Evolutionary conservation across 2,797 vertebrate genomes (phyloP).

Genomic region (Rhinichthys osculus): DNA sequence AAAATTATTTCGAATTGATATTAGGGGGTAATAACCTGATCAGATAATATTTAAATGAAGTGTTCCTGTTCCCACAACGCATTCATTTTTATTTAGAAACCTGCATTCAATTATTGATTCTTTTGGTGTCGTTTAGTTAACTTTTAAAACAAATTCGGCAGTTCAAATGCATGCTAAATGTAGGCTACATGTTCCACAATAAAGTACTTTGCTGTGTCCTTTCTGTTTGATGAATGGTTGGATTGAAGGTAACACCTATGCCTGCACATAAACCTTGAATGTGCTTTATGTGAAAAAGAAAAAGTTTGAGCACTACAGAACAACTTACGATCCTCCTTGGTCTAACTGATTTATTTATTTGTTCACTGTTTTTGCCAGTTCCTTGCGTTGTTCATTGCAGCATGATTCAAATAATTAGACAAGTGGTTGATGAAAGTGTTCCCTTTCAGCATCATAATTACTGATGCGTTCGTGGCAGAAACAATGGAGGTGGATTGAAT

Average conservation of each 20-base stretch:
- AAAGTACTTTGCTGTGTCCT: not conserved
- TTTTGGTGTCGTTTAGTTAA: not conserved
- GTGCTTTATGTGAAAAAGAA: too few species aligned
- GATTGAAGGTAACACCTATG: not conserved
- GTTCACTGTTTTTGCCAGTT: not conserved
- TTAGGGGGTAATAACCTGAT: not conserved
- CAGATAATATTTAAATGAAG: not conserved
- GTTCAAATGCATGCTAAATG: not conserved
- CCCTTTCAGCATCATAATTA: slow-evolving; percentile 9
- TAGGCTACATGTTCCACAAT: not conserved
- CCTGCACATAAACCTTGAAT: not conserved
- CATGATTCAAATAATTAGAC: slow-evolving; percentile 21
- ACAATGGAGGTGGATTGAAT: slow-evolving; percentile 38
- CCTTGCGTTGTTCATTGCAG: not conserved
- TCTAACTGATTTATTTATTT: slow-evolving; percentile 13
- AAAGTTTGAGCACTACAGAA: not conserved
- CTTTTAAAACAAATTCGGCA: not conserved
- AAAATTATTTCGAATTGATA: not conserved
- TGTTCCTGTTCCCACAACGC: not conserved
- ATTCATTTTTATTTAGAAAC: not conserved
- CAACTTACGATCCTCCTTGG: slow-evolving; percentile 7
- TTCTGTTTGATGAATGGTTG: slow-evolving; percentile 10
- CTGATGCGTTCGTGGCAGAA: not conserved
- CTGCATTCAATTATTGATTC: not conserved
- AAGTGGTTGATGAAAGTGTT: slow-evolving; percentile 11